Percentiles rank a stretch among this genome's conserved stretches.
phyloP scores from a whole-genome alignment of 2,113 vertebrate genomes.

The Alaudala cheleensis region DNA sequence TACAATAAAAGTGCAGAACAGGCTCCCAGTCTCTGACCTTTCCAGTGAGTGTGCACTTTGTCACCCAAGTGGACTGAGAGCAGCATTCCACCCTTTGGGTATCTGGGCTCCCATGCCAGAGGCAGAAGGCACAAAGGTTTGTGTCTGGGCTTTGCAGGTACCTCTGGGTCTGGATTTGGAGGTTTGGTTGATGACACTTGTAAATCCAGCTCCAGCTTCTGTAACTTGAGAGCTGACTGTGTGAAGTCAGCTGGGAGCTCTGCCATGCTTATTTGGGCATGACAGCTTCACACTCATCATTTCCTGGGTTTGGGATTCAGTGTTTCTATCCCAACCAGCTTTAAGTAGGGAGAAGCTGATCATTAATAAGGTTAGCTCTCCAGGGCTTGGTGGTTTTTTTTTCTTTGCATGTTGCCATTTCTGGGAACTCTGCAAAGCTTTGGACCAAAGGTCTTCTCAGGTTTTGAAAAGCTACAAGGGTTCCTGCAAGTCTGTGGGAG shows the following conservation, averaged over 20 bases:
- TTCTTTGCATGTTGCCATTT: neutral
- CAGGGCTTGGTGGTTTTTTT: neutral
- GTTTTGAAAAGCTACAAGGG: slow-evolving; percentile 36
- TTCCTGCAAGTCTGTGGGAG: slow-evolving; percentile 24
- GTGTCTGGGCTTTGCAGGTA: neutral
- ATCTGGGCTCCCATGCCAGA: rapidly evolving
- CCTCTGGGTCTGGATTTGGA: neutral
- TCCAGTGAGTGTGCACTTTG: rapidly evolving
- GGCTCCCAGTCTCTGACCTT: neutral
- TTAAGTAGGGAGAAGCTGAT: neutral
- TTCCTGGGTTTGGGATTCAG: slow-evolving; percentile 3
- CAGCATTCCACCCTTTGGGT: neutral
- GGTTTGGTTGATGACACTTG: slow-evolving; percentile 9
- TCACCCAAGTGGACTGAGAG: neutral
- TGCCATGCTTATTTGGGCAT: slow-evolving; percentile 41
- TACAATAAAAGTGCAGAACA: neutral
- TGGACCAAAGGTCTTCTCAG: neutral
- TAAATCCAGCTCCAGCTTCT: neutral
- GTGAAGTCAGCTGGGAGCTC: slow-evolving; percentile 42
- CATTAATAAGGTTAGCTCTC: slow-evolving; percentile 26
- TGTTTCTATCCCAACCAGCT: neutral
- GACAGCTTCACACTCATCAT: slow-evolving; percentile 11
- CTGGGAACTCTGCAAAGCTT: slow-evolving; percentile 43
- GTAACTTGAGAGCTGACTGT: slow-evolving; percentile 7
- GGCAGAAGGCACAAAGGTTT: neutral